Evolutionary conservation across 2,797 vertebrate genomes (phyloP), one percentile per base, ranked within the genome.

Genomic region (Coregonus ussuriensis): DNA sequence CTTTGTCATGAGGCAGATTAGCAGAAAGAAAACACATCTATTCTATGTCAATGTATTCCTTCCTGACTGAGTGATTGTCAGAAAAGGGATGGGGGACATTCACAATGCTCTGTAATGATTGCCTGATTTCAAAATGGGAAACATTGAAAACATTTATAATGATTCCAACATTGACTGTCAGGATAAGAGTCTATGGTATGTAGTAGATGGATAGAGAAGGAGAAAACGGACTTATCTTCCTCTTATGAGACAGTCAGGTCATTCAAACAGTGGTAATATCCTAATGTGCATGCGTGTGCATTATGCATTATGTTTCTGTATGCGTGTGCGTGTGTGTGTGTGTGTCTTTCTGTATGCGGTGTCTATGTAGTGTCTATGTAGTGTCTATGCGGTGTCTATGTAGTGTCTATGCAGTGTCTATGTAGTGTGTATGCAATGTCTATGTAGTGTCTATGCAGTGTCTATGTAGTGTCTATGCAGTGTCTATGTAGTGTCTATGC

Each of bases 281-380:
- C 52, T 54, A 16, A 29, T 25, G 15, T 18, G 25, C 29, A 6
- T 69, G 14, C 25, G 25, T 25, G 25, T 25, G 25, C 25, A 25
- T 25, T 72, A 51, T 72, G 71, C 53, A 35, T 56, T 69, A 25
- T 25, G 63, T 74, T 29, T 59, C 59, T 33, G 18, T 59, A 47
- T 65, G 62, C 63, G 51, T 47, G 6, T 59, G 62, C 56, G 41
- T 41, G 25, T 25, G 25, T 25, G 25, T 25, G 25, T 25, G 3
- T 35, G 13, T 74, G 14, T 76, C 33, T 72, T 35, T 62, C 3
- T 74, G 77, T 71, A 59, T 74, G 35, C 59, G 25, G 25, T 25
- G 25, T 25, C 25, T 25, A 25, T 25, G 25, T 25, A 25, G 25
- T 25, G 25, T 25, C 25, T 25, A 25, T 76, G 41, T 2, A 47